Evolutionary conservation across 2,888 invertebrate genomes (phyloP), one percentile per base, ranked within the genome.

Genomic region (Caenorhabditis angaria): DNA sequence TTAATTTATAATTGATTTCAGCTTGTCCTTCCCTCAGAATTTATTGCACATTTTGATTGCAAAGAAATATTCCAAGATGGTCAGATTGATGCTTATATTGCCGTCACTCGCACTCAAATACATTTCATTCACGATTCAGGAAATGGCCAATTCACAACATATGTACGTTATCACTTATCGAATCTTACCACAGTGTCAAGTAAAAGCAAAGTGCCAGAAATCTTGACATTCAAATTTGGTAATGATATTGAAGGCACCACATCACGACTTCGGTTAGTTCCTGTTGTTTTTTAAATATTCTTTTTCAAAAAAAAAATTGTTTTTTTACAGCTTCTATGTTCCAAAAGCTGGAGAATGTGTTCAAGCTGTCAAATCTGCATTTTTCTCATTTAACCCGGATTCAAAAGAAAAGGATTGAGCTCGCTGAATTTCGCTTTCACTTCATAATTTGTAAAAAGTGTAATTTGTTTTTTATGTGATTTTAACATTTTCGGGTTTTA

Each of bases 151-250:
- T 95, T 93, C 0, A 93, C 93, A 88, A 91, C 97, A 0, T 92
- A 94, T 85, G 93, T 94, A 0, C 91, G 94, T 74, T 91, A 96
- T 64, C 93, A 94, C 0, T 90, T 99, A 62, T 93, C 94, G 1
- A 93, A 94, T 60, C 94, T 99, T 83, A 94, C 97, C 10, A 95
- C 94, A 90, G 99, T 99, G 74, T 97, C 97, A 0, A 95, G 96
- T 14, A 94, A 95, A 88, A 95, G 95, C 88, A 92, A 93, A 65
- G 93, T 94, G 88, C 96, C 97, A 0, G 95, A 97, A 89, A 90
- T 97, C 83, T 95, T 99, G 75, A 97, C 97, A 0, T 97, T 99
- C 88, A 85, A 84, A 56, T 82, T 84, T 62, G 86, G 86, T 4
- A 84, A 84, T 61, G 86, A 86, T 76, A 71, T 81, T 27, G 85